phyloP scores from a whole-genome alignment of 2,113 vertebrate species.

The Semicossyphus pulcher region DNA sequence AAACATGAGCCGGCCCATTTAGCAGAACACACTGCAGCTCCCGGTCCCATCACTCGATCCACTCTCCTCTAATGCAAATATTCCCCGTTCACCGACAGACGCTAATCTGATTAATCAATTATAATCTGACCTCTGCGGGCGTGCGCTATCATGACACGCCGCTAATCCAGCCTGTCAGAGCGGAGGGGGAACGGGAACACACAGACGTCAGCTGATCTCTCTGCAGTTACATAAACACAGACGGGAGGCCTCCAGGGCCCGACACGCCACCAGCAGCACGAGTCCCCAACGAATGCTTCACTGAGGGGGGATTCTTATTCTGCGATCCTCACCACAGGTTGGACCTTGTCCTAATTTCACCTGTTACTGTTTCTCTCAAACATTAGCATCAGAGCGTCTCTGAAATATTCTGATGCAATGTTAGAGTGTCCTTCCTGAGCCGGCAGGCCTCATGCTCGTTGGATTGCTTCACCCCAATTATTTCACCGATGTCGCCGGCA shows the following conservation, averaged over 20 bases:
- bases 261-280: no score
- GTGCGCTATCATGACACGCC: not conserved
- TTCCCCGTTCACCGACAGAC: not conserved
- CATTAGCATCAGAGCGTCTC: no score
- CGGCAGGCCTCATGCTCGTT: no score
- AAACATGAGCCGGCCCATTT: conserved; percentile 50
- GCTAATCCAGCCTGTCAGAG: conserved; percentile 39
- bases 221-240: not conserved
- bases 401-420: no score
- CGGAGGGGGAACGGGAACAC: not conserved
- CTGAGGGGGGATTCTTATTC: no score
- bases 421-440: no score
- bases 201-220: not conserved
- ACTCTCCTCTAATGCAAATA: conserved; percentile 3
- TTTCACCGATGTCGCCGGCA: no score
- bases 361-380: no score
- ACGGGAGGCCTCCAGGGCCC: not conserved
- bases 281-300: no score
- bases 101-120: conserved; percentile 60
- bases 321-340: no score
- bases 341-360: no score
- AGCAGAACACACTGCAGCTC: conserved; percentile 5
- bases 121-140: conserved; percentile 36
- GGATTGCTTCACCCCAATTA: no score
- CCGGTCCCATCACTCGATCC: conserved; percentile 21